Conservation (phyloP, 92 coral and sea anemone species). For the Pocillopora grandis region DNA sequence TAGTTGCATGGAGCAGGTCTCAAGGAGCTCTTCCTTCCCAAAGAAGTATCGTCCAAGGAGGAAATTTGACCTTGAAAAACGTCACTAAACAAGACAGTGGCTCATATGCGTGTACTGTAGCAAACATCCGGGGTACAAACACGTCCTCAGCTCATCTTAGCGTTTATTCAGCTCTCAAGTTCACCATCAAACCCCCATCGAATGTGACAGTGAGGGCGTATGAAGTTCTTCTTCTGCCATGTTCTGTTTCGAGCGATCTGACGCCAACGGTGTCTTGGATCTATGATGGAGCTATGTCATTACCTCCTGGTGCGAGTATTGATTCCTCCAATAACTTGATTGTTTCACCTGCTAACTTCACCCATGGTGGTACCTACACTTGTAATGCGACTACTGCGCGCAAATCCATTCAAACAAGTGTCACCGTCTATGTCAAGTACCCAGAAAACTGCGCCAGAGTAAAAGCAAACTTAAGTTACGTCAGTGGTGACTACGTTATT, state of each 20-base stretch:
- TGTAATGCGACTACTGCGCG: neutral
- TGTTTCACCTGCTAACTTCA: neutral
- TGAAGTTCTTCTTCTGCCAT: neutral
- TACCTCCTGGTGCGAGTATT: slow-evolving; percentile 14
- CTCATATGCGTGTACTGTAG: slow-evolving; percentile 29
- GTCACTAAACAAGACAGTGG: slow-evolving; percentile 29
- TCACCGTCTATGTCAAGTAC: no score
- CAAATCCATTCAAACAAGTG: no score
- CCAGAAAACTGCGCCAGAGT: no score
- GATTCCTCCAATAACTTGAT: neutral
- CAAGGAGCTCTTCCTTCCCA: slow-evolving; percentile 11
- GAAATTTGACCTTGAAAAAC: slow-evolving; percentile 2
- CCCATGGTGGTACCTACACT: neutral
- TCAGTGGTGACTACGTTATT: no score
- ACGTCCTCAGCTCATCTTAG: neutral
- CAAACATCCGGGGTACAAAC: slow-evolving; percentile 15
- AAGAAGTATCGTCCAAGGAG: slow-evolving; percentile 1
- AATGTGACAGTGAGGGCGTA: neutral
- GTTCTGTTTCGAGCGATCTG: slow-evolving; percentile 14
- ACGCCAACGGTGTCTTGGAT: neutral
- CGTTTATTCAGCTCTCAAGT: neutral
- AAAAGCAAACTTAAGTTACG: no score
- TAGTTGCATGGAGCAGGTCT: slow-evolving; percentile 7
- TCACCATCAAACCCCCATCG: neutral
- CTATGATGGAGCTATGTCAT: neutral